A percentile compares a stretch with the other conserved stretches of the same genome.
Conservation (phyloP, 2,797 vertebrate species). For the Malacoctenus gilli region DNA sequence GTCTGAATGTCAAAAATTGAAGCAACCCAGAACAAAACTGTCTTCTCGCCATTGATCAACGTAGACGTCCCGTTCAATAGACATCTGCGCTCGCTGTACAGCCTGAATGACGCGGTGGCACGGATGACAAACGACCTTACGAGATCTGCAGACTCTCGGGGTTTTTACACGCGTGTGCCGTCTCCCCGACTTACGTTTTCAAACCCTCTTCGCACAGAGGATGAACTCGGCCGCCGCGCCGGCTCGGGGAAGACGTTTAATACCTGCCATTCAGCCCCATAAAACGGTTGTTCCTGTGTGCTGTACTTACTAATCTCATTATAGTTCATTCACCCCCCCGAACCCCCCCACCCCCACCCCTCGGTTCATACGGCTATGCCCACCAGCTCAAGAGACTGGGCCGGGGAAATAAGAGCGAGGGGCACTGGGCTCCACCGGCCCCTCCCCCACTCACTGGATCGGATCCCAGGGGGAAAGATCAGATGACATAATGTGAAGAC, state of each 20-base stretch:
- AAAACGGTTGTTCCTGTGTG: slow-evolving; percentile 62
- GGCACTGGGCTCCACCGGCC: slow-evolving; percentile 68
- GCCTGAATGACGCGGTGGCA: too few species aligned
- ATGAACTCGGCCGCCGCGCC: slow-evolving; percentile 34
- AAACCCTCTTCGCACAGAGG: slow-evolving; percentile 8
- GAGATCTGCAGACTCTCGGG: not conserved
- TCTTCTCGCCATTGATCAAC: too few species aligned
- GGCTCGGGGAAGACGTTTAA: slow-evolving; percentile 54
- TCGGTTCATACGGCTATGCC: slow-evolving; percentile 58
- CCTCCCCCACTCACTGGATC: slow-evolving; percentile 47
- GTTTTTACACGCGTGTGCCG: slow-evolving; percentile 14
- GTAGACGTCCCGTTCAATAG: not conserved
- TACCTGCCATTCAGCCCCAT: slow-evolving; percentile 42
- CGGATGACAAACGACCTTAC: slow-evolving; percentile 21
- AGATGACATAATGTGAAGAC: slow-evolving; percentile 50
- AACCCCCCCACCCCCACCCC: too few species aligned
- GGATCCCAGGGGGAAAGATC: slow-evolving; percentile 54
- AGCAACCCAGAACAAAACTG: too few species aligned
- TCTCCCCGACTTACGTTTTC: slow-evolving; percentile 41
- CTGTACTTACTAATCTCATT: slow-evolving; percentile 73
- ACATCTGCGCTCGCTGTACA: not conserved
- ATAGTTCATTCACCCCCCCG: slow-evolving; percentile 65
- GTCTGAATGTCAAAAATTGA: too few species aligned
- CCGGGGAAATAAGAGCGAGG: slow-evolving; percentile 63
- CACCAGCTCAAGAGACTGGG: slow-evolving; percentile 64